Evolutionary conservation across 2,113 vertebrate species (phyloP).

Genomic region (Gobiocypris rarus): DNA sequence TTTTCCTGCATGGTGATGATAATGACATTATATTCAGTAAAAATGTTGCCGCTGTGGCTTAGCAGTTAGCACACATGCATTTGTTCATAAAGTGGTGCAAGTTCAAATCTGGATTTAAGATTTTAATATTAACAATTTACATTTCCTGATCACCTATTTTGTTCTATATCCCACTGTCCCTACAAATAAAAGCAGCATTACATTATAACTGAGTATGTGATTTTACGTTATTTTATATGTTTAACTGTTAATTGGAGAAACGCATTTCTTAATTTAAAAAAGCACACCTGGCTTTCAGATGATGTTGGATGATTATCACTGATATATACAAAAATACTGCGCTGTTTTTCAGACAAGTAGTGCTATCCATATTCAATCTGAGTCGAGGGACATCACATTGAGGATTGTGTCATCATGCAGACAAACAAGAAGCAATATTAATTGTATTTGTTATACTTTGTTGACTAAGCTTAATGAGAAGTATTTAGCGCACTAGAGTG

Average conservation of each 20-base stretch:
- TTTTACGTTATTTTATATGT: not conserved
- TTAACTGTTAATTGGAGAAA: not conserved
- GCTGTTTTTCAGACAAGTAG: too few species aligned
- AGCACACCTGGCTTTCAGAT: not conserved
- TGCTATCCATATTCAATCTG: not conserved
- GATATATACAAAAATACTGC: not conserved
- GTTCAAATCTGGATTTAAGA: too few species aligned
- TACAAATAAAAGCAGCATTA: too few species aligned
- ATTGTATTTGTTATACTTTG: conserved; percentile 31
- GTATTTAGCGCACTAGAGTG: conserved; percentile 19
- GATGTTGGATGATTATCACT: not conserved
- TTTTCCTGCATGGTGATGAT: not conserved
- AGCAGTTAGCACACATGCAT: not conserved
- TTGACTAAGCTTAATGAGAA: conserved; percentile 29
- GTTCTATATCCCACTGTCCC: too few species aligned
- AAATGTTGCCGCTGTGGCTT: not conserved
- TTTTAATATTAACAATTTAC: too few species aligned
- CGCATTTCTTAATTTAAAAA: not conserved
- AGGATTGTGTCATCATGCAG: conserved; percentile 6
- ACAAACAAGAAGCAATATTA: conserved; percentile 26
- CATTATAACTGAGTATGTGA: not conserved
- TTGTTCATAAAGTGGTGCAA: not conserved
- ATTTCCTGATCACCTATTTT: too few species aligned
- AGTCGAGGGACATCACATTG: not conserved
- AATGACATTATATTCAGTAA: not conserved